Base-by-base conservation (phyloP, 2,888 invertebrate genomes). In the Protodeltote pygarga region DNA sequence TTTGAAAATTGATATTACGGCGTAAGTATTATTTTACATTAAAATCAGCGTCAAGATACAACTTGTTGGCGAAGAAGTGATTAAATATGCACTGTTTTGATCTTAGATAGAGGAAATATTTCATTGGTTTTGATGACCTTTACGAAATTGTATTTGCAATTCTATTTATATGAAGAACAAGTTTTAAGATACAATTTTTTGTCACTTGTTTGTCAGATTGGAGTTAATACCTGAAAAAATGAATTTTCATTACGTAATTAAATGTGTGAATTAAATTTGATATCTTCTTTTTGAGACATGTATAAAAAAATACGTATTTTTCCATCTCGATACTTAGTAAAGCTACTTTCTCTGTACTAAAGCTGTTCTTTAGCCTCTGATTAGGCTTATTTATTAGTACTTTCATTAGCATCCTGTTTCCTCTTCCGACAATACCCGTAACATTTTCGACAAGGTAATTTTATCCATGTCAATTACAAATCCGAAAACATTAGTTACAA, bases 401-500 rank as follows among this genome's bases (percentile, higher is more conserved):
- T n/a, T 13, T 23, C 3, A 2, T 2, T 4, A 10, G 28, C 6
- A n/a, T n/a, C n/a, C n/a, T n/a, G n/a, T n/a, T n/a, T 21, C 11
- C 11, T 33, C 21, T 17, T n/a, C n/a, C 14, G 5, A 28, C 31
- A 21, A 5, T 10, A 17, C 19, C 24, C 40, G 14, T 37, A 37
- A 11, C 34, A 16, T 29, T 31, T 10, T 6, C 5, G 16, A 15
- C 5, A 37, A 49, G 46, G 42, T 37, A 44, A 39, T 45, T 33
- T 8, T 19, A 45, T 47, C 21, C 13, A 45, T 24, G 21, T 41
- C 23, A 52, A 51, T 68, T 68, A 52, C 37, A 65, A 64, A 64
- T 47, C 41, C 39, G 2, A 32, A 21, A 54, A 48, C 35, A 60
- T 52, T 39, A 54, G 35, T 50, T 61, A 71, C 46, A 69, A 71